Base-by-base conservation (phyloP, 1,140 invertebrate genomes). In the Popillia japonica region DNA sequence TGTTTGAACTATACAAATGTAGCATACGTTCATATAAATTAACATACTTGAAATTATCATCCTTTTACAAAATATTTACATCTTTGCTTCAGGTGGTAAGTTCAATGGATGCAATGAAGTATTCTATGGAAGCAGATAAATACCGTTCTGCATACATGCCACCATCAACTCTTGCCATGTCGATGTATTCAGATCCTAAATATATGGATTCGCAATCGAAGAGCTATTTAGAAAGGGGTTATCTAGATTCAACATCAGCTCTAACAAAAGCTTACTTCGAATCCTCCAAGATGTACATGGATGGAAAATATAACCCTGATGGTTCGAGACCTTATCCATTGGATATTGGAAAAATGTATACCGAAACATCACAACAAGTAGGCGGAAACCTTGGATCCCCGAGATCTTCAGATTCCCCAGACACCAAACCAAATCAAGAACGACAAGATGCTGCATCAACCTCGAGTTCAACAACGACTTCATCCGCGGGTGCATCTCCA, bases 201-300 rank as follows among this genome's bases (percentile, higher is more conserved):
- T 91, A 91, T 84, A 86, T 91, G 80, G 90, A 91, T 82, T 87
- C 89, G 0, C 88, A 88, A 78, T 90, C 92, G 0, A 91, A 93
- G 77, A 90, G 92, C 55, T 94, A 94, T 82, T 86, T 94, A 78
- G 94, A 94, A 82, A 86, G 89, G 0, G 88, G 87, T 59, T 92
- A 92, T 80, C 84, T 91, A 7, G 90, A 91, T 81, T 86, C 87
- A 20, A 91, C 92, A 14, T 93, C 92, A 0, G 92, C 93, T 2
- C 88, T 93, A 14, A 93, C 92, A 79, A 95, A 95, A 85, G 93
- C 93, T 0, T 96, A 95, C 84, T 92, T 93, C 79, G 92, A 93
- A 83, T 89, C 90, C 9, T 92, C 91, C 89, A 75, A 93, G 83
- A 92, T 95, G 88, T 94, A 95, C 86, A 93, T 94, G 91, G 93